Conservation (phyloP, 2,888 invertebrate species). For the Micropterix aruncella region DNA sequence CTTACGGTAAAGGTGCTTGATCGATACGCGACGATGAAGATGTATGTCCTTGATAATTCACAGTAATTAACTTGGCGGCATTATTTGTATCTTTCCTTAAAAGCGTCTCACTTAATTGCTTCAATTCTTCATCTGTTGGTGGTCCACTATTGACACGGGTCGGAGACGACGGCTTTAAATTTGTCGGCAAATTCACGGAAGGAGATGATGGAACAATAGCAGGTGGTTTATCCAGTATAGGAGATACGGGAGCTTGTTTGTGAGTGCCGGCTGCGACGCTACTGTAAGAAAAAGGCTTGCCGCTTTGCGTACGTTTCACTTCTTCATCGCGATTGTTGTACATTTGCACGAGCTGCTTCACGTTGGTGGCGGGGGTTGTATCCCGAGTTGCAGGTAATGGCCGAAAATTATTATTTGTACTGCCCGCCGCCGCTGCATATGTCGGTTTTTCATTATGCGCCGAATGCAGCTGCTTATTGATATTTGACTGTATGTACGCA, state of each 20-base stretch:
- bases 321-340: background rate
- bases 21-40: conserved; percentile 52
- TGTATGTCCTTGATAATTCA: conserved; percentile 65
- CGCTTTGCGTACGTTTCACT: conserved; percentile 9
- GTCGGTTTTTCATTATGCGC: no score
- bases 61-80: conserved; percentile 49
- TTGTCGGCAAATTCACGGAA: background rate
- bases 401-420: no score
- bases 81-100: conserved; percentile 61
- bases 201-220: conserved; percentile 6
- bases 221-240: conserved; percentile 7
- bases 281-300: conserved; percentile 26
- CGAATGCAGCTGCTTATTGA: no score
- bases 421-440: no score
- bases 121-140: conserved; percentile 45
- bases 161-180: background rate
- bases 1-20: conserved; percentile 65
- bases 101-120: conserved; percentile 55
- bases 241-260: conserved; percentile 14
- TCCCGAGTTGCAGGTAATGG: no score
- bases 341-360: background rate
- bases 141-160: conserved; percentile 1
- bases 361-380: no score
- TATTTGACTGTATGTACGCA: no score
- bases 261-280: conserved; percentile 22